Percentiles rank a stretch among this genome's conserved stretches.
Conservation (phyloP, 2,797 vertebrate species). For the Choloepus didactylus region DNA sequence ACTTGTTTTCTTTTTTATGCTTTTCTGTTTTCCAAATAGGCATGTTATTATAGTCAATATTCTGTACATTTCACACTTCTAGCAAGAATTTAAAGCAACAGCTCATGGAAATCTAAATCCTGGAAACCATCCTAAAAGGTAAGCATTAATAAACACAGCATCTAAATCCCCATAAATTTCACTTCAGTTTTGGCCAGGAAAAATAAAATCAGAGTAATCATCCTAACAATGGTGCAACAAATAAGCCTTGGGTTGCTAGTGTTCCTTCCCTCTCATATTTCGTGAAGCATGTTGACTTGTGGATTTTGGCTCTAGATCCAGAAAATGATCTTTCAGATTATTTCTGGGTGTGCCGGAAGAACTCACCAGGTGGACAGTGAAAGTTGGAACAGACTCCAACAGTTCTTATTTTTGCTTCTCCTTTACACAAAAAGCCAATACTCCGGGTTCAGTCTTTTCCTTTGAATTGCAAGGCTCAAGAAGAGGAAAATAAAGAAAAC, state of each 20-base stretch:
- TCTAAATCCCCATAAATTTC: slow-evolving; percentile 7
- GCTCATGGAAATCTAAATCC: slow-evolving; percentile 25
- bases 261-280: not conserved
- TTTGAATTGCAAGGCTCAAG: slow-evolving; percentile 27
- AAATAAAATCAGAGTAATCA: slow-evolving; percentile 35
- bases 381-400: not conserved
- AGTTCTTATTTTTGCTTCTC: slow-evolving; percentile 57
- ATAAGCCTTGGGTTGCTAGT: not conserved
- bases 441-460: slow-evolving; percentile 14
- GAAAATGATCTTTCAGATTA: not conserved
- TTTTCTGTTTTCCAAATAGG: not conserved
- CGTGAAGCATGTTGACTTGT: not conserved
- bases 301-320: not conserved
- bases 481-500: slow-evolving; percentile 31
- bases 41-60: not conserved
- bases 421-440: not conserved
- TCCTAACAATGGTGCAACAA: not conserved
- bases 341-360: slow-evolving; percentile 15
- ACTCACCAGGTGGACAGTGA: not conserved
- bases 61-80: not conserved
- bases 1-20: not conserved
- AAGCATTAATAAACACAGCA: slow-evolving; percentile 53
- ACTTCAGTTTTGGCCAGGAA: slow-evolving; percentile 22
- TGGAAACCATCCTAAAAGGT: not conserved
- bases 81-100: not conserved